Evolutionary conservation across 1,140 invertebrate genomes (phyloP).

Genomic region (Tachypleus tridentatus): DNA sequence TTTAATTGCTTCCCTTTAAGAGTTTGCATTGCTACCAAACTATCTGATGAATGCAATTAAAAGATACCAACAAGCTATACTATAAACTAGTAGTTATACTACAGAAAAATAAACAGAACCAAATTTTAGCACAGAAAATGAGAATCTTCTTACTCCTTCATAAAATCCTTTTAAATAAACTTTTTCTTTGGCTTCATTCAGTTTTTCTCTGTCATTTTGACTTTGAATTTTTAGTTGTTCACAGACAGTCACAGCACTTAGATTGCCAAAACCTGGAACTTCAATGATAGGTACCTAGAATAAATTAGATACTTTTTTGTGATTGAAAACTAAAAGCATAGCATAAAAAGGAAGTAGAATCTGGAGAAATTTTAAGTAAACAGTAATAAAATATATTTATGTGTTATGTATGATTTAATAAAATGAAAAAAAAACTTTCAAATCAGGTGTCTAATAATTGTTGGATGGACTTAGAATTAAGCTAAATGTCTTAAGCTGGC

Average conservation of each 20-base stretch:
- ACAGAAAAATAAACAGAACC: not conserved
- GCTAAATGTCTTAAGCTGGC: no score
- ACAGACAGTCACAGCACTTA: slow-evolving; percentile 71
- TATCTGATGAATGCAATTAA: no score
- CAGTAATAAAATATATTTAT: slow-evolving; percentile 4
- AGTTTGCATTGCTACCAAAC: no score
- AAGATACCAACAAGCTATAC: no score
- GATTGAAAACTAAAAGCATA: slow-evolving; percentile 8
- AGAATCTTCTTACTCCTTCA: slow-evolving; percentile 45
- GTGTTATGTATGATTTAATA: not conserved
- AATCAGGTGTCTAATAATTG: no score
- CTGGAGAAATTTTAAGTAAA: slow-evolving; percentile 2
- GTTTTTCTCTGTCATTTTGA: slow-evolving; percentile 92
- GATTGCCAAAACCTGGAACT: slow-evolving; percentile 75
- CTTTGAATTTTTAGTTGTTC: slow-evolving; percentile 89
- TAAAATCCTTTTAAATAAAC: slow-evolving; percentile 98
- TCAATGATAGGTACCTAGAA: slow-evolving; percentile 79
- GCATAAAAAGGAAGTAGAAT: not conserved
- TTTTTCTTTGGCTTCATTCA: slow-evolving; percentile 84
- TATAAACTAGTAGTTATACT: no score
- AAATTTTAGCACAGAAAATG: not conserved
- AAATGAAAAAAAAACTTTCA: no score
- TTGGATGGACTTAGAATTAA: no score
- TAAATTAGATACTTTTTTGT: slow-evolving; percentile 13
- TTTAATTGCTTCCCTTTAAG: no score